Evolutionary conservation across 1,140 invertebrate species (phyloP).

Genomic region (Sycobia sp.): DNA sequence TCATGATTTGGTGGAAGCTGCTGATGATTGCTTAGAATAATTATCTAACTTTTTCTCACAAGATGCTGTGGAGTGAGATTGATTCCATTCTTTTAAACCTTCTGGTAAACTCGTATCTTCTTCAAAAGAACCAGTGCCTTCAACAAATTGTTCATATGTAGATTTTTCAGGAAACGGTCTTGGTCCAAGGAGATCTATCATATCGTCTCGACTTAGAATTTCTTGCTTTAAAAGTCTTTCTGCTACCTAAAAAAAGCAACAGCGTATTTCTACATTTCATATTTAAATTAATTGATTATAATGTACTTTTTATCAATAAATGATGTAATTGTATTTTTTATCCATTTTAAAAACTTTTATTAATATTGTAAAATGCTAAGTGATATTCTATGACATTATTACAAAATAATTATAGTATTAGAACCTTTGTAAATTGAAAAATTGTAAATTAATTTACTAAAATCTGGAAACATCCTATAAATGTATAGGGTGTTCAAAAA

Average conservation of each 20-base stretch:
- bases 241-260: constrained; percentile 81
- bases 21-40: constrained; percentile 14
- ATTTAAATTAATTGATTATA: not conserved
- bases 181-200: constrained; percentile 94
- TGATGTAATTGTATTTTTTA: too few species aligned
- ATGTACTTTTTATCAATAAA: not conserved
- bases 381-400: too few species aligned
- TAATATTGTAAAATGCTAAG: too few species aligned
- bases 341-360: too few species aligned
- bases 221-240: constrained; percentile 92
- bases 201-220: constrained; percentile 94
- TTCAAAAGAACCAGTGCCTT: constrained; percentile 96
- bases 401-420: too few species aligned
- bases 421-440: too few species aligned
- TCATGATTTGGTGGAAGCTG: constrained; percentile 8
- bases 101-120: constrained; percentile 95
- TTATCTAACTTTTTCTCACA: constrained; percentile 25
- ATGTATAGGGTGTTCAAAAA: too few species aligned
- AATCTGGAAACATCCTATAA: too few species aligned
- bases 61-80: constrained; percentile 63
- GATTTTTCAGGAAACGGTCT: constrained; percentile 98
- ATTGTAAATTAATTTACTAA: too few species aligned
- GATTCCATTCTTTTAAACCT: constrained; percentile 96
- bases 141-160: constrained; percentile 99
- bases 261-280: not conserved